Percentiles rank a stretch among this genome's conserved stretches.
These are phyloP conservation scores for Cheirogaleus major DNA, from an alignment of 2,797 vertebrate genomes.

Conservation along the genomic window DNA sequence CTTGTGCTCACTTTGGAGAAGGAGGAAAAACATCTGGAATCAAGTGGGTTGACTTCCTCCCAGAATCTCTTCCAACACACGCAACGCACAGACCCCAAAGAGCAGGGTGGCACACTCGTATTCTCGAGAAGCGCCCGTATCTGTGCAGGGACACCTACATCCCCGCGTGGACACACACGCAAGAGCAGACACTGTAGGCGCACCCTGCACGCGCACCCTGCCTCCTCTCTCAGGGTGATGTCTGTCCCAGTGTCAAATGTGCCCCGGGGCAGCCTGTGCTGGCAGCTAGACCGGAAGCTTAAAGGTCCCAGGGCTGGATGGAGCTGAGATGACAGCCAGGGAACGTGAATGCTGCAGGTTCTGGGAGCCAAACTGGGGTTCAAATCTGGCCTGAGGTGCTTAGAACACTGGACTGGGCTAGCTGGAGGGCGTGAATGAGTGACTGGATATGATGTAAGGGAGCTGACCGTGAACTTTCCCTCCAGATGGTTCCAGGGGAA, in stretches of 20 bases:
- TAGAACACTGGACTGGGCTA: not conserved
- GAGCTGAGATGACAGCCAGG: not conserved
- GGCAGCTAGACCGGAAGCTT: not conserved
- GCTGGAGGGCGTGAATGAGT: not conserved
- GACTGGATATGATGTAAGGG: not conserved
- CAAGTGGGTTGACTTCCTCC: slow-evolving; percentile 26
- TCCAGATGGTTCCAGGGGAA: not conserved
- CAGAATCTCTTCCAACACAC: slow-evolving; percentile 12
- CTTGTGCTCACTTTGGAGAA: not conserved
- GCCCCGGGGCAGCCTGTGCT: not conserved
- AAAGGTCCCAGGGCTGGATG: not conserved
- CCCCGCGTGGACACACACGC: not conserved
- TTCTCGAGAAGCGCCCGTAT: not conserved
- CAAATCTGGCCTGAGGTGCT: not conserved
- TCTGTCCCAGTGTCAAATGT: not conserved
- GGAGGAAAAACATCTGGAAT: slow-evolving; percentile 48
- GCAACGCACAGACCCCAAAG: not conserved
- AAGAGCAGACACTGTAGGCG: not conserved
- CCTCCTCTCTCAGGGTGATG: not conserved
- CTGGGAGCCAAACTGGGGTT: not conserved
- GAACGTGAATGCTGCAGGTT: not conserved
- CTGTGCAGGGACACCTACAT: accelerated
- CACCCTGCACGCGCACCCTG: accelerated
- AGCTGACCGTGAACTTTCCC: not conserved
- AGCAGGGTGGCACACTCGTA: not conserved